Base-by-base conservation (phyloP, 2,888 invertebrate species). In the Archips crataeganus region DNA sequence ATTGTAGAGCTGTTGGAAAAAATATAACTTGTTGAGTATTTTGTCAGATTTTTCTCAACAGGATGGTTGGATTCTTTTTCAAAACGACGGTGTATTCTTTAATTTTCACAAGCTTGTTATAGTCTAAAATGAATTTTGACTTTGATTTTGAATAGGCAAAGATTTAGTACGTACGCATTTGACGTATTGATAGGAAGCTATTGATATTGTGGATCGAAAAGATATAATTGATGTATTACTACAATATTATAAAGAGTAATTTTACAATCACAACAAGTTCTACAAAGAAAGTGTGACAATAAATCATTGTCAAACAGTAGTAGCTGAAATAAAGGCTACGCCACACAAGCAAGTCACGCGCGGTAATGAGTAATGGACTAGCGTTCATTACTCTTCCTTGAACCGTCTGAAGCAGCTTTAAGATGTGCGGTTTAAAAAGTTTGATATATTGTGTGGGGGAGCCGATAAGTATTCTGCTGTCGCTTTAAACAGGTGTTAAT, bases 341-440 rank as follows among this genome's bases (percentile, higher is more conserved):
- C 85, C 86, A 86, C 86, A 85, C 85, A 81, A 81, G 82, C 88
- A 81, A 88, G 87, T 89, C 89, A 89, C 86, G 83, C 84, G 80
- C 79, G 75, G 89, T 81, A 85, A 85, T 85, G 85, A 85, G 83
- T 84, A 85, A 85, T 85, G 82, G 82, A 75, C 79, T 79, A 81
- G 76, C 82, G 84, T 88, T 90, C 92, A 92, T 93, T 92, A 91
- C 88, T 92, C 91, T 90, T 80, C 87, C 89, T 88, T 85, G 85
- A 89, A 90, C 90, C 91, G 87, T 75, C 75, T 73, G 65, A 59
- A 65, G 60, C 70, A 62, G 63, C 70, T 74, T 72, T 67, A 72
- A 68, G 67, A 68, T 63, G 66, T 63, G 67, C 59, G 51, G 61
- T 71, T 74, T 71, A 74, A 71, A 74, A 74, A 70, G 62, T 74